phyloP scores from a whole-genome alignment of 2,113 vertebrate genomes.

The Bagarius yarrelli region DNA sequence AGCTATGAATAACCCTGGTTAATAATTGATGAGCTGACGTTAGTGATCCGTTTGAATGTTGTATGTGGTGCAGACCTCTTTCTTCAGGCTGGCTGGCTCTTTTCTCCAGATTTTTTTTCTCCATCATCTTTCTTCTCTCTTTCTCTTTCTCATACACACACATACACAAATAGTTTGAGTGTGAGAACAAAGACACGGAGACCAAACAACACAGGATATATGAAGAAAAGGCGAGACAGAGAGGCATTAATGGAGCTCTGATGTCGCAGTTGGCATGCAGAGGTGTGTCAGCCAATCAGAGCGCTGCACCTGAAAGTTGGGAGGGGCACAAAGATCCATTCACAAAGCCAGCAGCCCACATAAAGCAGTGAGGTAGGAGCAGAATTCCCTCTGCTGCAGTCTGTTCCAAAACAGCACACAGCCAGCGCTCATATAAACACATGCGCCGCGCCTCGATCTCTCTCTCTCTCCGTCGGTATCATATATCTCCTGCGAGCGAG shows the following conservation, averaged over 20 bases:
- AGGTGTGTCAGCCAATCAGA: slow-evolving; percentile 60
- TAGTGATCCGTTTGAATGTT: slow-evolving; percentile 75
- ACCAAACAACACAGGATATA: slow-evolving; percentile 8
- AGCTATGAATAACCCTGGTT: slow-evolving; percentile 81
- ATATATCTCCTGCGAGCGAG: not conserved
- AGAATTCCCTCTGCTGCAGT: slow-evolving; percentile 46
- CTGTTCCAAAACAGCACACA: slow-evolving; percentile 18
- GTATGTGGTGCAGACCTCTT: slow-evolving; percentile 75
- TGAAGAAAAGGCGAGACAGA: slow-evolving; percentile 18
- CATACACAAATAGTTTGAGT: not conserved
- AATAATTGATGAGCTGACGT: slow-evolving; percentile 80
- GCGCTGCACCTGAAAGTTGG: slow-evolving; percentile 46
- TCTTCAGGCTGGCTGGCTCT: slow-evolving; percentile 65
- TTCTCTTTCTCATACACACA: slow-evolving; percentile 36
- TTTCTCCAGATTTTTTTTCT: slow-evolving; percentile 41
- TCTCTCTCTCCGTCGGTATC: slow-evolving; percentile 15
- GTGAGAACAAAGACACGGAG: slow-evolving; percentile 9
- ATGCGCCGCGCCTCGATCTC: not conserved
- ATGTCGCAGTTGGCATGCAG: slow-evolving; percentile 60
- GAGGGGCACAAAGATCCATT: slow-evolving; percentile 52
- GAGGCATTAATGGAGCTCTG: slow-evolving; percentile 61
- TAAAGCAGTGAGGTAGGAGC: slow-evolving; percentile 37
- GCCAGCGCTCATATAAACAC: slow-evolving; percentile 4
- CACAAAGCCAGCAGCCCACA: slow-evolving; percentile 52
- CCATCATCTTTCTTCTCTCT: slow-evolving; percentile 42